A percentile compares a stretch with the other conserved stretches of the same genome.
These are phyloP conservation scores for Acleris laterana DNA, from an alignment of 2,888 invertebrate genomes.

Conservation along the genomic window DNA sequence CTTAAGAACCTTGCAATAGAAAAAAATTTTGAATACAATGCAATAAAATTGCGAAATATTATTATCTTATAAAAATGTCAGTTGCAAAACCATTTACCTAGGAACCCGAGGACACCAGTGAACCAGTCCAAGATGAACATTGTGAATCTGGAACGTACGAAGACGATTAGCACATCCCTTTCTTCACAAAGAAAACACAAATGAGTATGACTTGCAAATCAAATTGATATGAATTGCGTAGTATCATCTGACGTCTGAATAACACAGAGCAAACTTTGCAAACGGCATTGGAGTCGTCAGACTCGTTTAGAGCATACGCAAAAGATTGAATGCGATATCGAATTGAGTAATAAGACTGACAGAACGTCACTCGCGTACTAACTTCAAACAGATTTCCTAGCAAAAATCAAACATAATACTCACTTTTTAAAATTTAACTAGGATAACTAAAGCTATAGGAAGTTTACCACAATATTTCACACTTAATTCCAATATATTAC, in stretches of 20 bases:
- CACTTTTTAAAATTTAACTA: conserved; percentile 80
- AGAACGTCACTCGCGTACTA: conserved; percentile 74
- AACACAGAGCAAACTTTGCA: conserved; percentile 46
- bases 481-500: conserved; percentile 74
- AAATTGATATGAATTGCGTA: conserved; percentile 60
- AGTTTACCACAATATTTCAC: conserved; percentile 79
- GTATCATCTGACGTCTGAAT: conserved; percentile 48
- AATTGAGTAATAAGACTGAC: conserved; percentile 80
- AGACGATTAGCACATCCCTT: conserved; percentile 45
- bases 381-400: conserved; percentile 57
- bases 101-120: conserved; percentile 95
- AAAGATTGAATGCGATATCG: conserved; percentile 66
- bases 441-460: conserved; percentile 73
- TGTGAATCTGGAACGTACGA: conserved; percentile 71
- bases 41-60: neutral
- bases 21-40: too few species aligned
- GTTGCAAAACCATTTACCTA: conserved; percentile 87
- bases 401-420: conserved; percentile 61
- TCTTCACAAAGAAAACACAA: conserved; percentile 63
- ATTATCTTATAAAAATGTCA: neutral
- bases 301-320: conserved; percentile 51
- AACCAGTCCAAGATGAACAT: conserved; percentile 99
- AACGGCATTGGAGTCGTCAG: conserved; percentile 49
- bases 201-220: conserved; percentile 73
- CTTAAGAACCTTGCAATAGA: too few species aligned